Evolutionary conservation across 2,797 vertebrate species (phyloP), one percentile per base, ranked within the genome.

Genomic region (Chelidonichthys spinosus): DNA sequence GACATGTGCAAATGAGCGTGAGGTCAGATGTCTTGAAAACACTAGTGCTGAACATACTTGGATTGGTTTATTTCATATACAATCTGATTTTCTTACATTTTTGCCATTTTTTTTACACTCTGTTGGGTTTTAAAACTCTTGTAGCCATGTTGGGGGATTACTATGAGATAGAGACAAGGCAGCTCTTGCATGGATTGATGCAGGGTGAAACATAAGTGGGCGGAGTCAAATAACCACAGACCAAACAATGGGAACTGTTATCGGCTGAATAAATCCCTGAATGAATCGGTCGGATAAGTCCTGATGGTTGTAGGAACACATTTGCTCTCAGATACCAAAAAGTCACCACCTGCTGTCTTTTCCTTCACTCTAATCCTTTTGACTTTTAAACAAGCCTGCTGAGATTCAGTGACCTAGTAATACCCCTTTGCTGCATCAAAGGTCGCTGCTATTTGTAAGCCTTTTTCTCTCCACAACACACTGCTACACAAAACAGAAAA

Each of bases 341-440:
- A 52, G 52, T 69, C 60, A 44, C 36, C 18, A 54, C 37, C 10
- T 49, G 14, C 44, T 62, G 2, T 59, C 40, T 25, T 61, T 59
- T 10, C 17, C 56, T 36, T 37, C 32, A 33, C 58, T 50, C 42
- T 82, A 73, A 79, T 74, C 69, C 63, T 56, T 67, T 61, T 70
- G 64, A 66, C 75, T 81, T 83, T 73, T 76, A 67, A 79, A 76
- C 62, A 78, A 76, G 39, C 39, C 62, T 68, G 42, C 53, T 80
- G 61, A 67, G 68, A 79, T 63, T 69, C 43, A 72, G 53, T 54
- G 46, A 86, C 78, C 78, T 54, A n/a, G 18, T 73, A 74, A 79
- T 49, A 63, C 46, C 25, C 33, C 35, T 54, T 63, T 61, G 7
- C 47, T 50, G 61, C 42, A 54, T 37, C 46, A 63, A 49, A 70